phyloP scores from a whole-genome alignment of 2,888 invertebrate species.

The Xestobium rufovillosum region DNA sequence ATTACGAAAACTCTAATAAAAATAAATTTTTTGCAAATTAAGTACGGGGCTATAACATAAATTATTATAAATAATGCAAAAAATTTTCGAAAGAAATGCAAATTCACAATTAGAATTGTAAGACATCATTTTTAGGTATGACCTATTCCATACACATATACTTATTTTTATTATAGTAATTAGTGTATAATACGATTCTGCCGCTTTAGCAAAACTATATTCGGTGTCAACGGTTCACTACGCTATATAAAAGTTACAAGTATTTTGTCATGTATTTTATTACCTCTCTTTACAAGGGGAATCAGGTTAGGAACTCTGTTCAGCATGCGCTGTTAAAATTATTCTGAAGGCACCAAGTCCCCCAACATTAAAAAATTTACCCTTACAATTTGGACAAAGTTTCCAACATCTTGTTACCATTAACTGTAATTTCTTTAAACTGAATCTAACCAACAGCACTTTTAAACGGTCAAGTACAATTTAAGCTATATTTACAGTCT shows the following conservation, averaged over 20 bases:
- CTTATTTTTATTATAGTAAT: conserved; percentile 37
- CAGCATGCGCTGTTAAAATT: conserved; percentile 36
- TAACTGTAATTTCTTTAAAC: neutral
- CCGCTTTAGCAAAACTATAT: conserved; percentile 43
- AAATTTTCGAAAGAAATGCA: conserved; percentile 1
- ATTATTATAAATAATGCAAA: conserved; percentile 4
- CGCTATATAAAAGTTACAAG: conserved; percentile 43
- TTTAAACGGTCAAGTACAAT: neutral
- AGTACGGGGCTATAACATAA: conserved; percentile 15
- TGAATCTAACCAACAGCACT: neutral
- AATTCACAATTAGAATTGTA: neutral
- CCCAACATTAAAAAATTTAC: conserved; percentile 41
- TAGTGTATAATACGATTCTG: conserved; percentile 41
- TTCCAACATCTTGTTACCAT: conserved; percentile 22
- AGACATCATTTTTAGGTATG: conserved; percentile 25
- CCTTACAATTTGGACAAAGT: conserved; percentile 16
- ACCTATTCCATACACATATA: conserved; percentile 39
- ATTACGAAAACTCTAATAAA: conserved; percentile 19
- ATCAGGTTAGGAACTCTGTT: conserved; percentile 44
- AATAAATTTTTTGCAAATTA: conserved; percentile 7
- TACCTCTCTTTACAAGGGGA: conserved; percentile 39
- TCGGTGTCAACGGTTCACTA: conserved; percentile 41
- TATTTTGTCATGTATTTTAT: conserved; percentile 35
- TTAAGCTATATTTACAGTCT: neutral
- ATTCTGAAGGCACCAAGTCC: conserved; percentile 46